These are phyloP conservation scores for Drosophila saltans DNA, from an alignment of 1,140 invertebrate genomes.

Conservation along the genomic window DNA sequence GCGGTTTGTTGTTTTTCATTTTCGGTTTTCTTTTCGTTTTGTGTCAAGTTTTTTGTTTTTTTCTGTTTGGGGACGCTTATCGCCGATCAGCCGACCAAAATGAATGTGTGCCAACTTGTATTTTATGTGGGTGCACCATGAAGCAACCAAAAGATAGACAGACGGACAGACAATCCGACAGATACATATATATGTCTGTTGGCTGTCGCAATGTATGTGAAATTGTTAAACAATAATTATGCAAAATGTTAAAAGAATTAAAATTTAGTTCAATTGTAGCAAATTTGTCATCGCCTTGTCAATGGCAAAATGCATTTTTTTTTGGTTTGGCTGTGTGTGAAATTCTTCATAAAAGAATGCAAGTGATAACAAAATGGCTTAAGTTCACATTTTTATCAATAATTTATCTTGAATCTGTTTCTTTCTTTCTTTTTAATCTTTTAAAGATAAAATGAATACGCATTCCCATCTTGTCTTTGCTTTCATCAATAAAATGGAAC, in stretches of 20 bases:
- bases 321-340: too few species aligned
- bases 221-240: constrained; percentile 35
- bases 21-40: constrained; percentile 36
- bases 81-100: constrained; percentile 49
- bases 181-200: constrained; percentile 9
- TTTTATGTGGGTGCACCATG: constrained; percentile 69
- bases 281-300: constrained; percentile 47
- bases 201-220: constrained; percentile 67
- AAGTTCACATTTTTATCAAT: too few species aligned
- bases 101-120: constrained; percentile 68
- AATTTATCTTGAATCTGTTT: too few species aligned
- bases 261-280: constrained; percentile 71
- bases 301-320: constrained; percentile 36
- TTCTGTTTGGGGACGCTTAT: constrained; percentile 59
- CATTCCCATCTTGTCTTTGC: too few species aligned
- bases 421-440: too few species aligned
- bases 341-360: too few species aligned
- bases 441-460: too few species aligned
- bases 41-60: constrained; percentile 37
- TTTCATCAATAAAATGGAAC: too few species aligned
- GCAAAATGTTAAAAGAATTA: constrained; percentile 55
- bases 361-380: too few species aligned
- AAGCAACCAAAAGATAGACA: constrained; percentile 20
- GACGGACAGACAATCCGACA: constrained; percentile 15
- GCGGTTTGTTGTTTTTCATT: not conserved